Percentiles rank a stretch among this genome's conserved stretches.
These are phyloP conservation scores for Cyanistes caeruleus DNA, from an alignment of 2,113 vertebrate genomes.

Conservation along the genomic window DNA sequence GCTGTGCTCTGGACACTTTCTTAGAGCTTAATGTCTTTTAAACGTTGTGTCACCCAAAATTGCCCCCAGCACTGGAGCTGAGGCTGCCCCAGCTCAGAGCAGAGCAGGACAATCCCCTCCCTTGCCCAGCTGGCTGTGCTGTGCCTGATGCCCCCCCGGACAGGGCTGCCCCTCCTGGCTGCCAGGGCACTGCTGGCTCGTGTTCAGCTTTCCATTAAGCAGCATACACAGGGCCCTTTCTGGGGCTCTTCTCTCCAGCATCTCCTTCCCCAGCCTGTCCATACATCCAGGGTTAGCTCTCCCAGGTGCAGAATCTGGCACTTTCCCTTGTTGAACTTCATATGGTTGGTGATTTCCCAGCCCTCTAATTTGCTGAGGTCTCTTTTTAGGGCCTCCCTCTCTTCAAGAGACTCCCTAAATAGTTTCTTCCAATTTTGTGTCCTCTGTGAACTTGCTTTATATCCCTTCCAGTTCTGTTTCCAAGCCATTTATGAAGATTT, in stretches of 20 bases:
- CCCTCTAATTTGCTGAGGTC: background rate
- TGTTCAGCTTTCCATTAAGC: fast-evolving
- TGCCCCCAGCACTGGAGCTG: fast-evolving
- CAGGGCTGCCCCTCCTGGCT: background rate
- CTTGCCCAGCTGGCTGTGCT: fast-evolving
- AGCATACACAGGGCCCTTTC: fast-evolving
- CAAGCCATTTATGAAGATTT: background rate
- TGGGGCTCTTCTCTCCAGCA: fast-evolving
- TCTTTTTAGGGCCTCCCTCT: background rate
- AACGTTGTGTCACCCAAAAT: fast-evolving
- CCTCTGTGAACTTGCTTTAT: too few species aligned
- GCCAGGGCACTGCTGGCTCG: fast-evolving
- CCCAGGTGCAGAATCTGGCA: background rate
- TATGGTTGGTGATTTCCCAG: background rate
- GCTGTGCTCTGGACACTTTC: fast-evolving
- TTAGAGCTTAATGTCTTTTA: too few species aligned
- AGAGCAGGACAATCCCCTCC: background rate
- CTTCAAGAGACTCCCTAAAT: fast-evolving
- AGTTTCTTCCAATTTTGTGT: background rate
- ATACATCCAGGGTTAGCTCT: fast-evolving
- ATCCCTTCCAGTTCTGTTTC: background rate
- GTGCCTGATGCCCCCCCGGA: background rate
- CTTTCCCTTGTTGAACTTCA: background rate
- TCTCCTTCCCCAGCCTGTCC: background rate
- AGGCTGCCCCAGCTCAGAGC: background rate